Evolutionary conservation across 92 coral and sea anemone species (phyloP), one percentile per base, ranked within the genome.

Genomic region (Muricea muricata): DNA sequence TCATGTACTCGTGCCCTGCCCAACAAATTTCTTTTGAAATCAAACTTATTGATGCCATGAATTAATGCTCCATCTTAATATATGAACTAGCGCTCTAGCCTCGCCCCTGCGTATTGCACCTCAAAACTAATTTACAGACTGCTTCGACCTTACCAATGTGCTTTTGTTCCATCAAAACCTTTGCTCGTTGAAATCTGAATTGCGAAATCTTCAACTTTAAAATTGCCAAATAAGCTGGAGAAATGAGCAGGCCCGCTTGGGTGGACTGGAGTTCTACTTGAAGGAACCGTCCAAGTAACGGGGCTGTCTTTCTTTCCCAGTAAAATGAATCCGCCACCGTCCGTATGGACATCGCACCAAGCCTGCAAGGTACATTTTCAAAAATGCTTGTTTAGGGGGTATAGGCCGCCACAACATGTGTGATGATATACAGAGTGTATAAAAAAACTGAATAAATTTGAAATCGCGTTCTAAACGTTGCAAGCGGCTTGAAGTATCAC

Each of bases 221-320:
- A 48, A 29, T 70, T 29, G 39, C 76, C 76, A 70, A 70, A 37
- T 4, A 8, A 26, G 33, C 76, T 70, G 11, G 76, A 34, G 50
- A 48, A 70, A 37, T 70, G 76, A 34, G 76, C 50, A 70, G 32
- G 50, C 3, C 54, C 76, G 20, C n/a, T 6, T 17, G 76, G 76
- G 39, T 70, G 1, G 11, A 70, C 76, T 34, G 76, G 76, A 15
- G 0, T 37, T 3, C 9, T 23, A 47, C 20, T 70, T 24, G 76
- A 70, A 13, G 50, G 20, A 12, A 70, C 76, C 17, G 20, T 70
- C 76, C 76, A 70, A 4, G 54, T 35, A 23, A 34, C 25, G 34
- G 76, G 76, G 39, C 52, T 70, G 11, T 30, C 28, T 37, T 70
- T 70, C 76, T 34, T 70, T 34, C 76, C 76, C 1, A 70, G 28